These are phyloP conservation scores for Bolinopsis microptera DNA, from an alignment of 37 sponge, comb jelly and placozoan genomes.

Conservation along the genomic window DNA sequence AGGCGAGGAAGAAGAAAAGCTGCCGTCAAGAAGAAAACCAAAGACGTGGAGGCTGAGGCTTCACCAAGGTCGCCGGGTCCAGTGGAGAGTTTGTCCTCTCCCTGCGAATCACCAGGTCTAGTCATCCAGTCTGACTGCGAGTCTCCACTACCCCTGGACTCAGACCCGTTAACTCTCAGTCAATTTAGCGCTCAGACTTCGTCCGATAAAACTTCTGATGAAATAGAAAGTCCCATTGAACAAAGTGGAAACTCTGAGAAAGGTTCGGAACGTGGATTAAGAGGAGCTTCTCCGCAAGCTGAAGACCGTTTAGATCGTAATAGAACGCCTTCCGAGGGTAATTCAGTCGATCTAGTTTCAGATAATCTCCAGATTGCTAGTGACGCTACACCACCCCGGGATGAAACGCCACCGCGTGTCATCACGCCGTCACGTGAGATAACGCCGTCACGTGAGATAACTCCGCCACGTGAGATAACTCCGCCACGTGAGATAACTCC, in stretches of 20 bases:
- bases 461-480: background rate
- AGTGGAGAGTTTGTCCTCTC: background rate
- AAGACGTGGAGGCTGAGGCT: background rate
- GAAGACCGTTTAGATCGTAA: too few relatives aligned
- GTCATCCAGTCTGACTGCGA: constrained; percentile 63
- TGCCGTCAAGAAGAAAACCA: background rate
- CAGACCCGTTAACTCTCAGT: background rate
- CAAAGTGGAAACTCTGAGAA: too few relatives aligned
- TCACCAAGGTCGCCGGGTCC: constrained; percentile 1
- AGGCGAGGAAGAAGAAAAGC: constrained; percentile 4
- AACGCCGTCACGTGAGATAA: background rate
- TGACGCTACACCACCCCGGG: background rate
- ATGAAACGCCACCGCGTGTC: background rate
- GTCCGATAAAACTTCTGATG: background rate
- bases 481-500: background rate
- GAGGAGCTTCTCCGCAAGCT: too few relatives aligned
- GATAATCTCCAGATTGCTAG: too few relatives aligned
- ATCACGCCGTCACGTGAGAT: background rate
- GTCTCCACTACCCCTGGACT: constrained; percentile 15
- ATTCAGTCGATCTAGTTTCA: too few relatives aligned
- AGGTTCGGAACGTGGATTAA: too few relatives aligned
- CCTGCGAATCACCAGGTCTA: constrained; percentile 51
- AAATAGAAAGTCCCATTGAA: background rate
- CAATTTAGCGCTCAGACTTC: background rate
- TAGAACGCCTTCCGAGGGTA: too few relatives aligned